Base-by-base conservation (phyloP, 2,113 vertebrate genomes). In the Plecturocebus donacophilus region DNA sequence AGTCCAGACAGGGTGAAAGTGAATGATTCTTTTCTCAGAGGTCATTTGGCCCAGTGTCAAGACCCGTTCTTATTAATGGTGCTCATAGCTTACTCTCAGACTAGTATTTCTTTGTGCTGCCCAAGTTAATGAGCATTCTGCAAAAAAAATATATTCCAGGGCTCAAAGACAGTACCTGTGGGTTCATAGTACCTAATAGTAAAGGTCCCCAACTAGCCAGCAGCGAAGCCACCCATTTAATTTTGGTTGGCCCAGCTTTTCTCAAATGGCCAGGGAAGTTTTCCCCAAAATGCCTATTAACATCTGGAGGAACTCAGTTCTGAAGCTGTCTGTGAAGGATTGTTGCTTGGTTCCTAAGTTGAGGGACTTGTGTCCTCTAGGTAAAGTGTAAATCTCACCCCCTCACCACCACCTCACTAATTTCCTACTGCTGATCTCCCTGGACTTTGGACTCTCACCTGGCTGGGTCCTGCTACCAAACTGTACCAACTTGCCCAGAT, bases 211-310 rank as follows among this genome's bases (percentile, higher is more conserved):
- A 80, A 35, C 49, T 47, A 86, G 54, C 40, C 52, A 87, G 0
- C 5, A 12, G 42, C 5, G 42, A 64, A 64, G 61, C 27, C 61
- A 85, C 49, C 19, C 45, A 19, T 64, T 77, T 91, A 54, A 61
- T 85, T 96, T 95, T 87, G 32, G 14, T 64, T 73, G 16, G 32
- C 13, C 40, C 32, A 92, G 23, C n/a, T 90, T 94, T 90, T 54
- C 64, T 61, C 75, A 90, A 42, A 77, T 84, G 16, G 40, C 45
- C 71, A 71, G 27, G 49, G n/a, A 77, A 38, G 35, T 58, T 52
- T 64, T 71, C 27, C 25, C 73, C 49, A 42, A 45, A 30, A 71
- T 75, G 27, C 56, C 54, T 84, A 0, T 54, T n/a, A 25, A 64
- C 10, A 45, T 66, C 32, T 49, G 66, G 2, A 13, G 5, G 30